Conservation (phyloP, 1,140 invertebrate genomes). For the Microplitis demolitor region DNA sequence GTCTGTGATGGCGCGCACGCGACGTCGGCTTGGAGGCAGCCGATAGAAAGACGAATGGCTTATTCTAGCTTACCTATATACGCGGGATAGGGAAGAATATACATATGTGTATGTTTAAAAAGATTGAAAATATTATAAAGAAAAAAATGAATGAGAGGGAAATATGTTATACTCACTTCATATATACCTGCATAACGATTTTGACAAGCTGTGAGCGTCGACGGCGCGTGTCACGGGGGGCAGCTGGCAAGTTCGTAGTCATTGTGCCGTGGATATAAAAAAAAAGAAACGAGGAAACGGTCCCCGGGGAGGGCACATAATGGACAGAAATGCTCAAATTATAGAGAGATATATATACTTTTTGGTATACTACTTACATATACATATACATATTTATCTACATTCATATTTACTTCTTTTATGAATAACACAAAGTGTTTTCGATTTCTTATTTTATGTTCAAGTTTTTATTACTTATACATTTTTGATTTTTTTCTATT, state of each 20-base stretch:
- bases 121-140: neutral
- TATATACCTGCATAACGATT: slow-evolving; percentile 14
- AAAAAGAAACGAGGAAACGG: slow-evolving; percentile 31
- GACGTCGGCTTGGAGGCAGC: neutral
- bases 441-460: no score
- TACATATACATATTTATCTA: neutral
- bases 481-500: no score
- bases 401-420: neutral
- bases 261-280: slow-evolving; percentile 39
- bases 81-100: no score
- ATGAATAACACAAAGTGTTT: no score
- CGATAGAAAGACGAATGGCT: slow-evolving; percentile 11
- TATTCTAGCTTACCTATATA: neutral
- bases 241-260: slow-evolving; percentile 38
- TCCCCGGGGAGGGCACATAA: slow-evolving; percentile 30
- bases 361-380: neutral
- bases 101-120: neutral
- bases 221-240: slow-evolving; percentile 42
- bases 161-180: neutral
- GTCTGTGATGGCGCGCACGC: neutral
- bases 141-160: neutral
- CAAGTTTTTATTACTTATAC: no score
- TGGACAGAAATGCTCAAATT: slow-evolving; percentile 42
- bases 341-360: slow-evolving; percentile 33
- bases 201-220: slow-evolving; percentile 19